Percentiles rank a stretch among this genome's conserved stretches.
phyloP scores from a whole-genome alignment of 2,113 vertebrate genomes.

The Ctenomys sociabilis region DNA sequence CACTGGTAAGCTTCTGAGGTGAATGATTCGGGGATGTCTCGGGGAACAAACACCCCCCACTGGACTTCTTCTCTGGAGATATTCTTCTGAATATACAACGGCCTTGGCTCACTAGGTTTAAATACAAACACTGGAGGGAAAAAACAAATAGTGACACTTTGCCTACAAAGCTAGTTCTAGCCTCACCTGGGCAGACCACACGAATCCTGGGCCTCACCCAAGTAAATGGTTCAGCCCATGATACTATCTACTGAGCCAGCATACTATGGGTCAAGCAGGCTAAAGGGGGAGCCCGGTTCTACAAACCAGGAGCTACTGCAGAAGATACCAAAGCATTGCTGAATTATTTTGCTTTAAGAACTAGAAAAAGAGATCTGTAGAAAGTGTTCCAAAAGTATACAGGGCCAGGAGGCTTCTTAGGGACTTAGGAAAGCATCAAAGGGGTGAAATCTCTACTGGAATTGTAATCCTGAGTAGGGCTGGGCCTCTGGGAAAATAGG shows the following conservation, averaged over 20 bases:
- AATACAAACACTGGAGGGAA: conserved; percentile 94
- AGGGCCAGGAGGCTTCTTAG: not conserved
- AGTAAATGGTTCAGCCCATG: not conserved
- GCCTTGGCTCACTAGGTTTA: conserved; percentile 92
- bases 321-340: not conserved
- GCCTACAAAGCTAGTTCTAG: not conserved
- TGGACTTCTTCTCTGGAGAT: conserved; percentile 90
- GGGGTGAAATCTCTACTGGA: not conserved
- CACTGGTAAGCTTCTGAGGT: conserved; percentile 90
- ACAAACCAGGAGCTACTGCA: not conserved
- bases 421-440: not conserved
- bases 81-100: conserved; percentile 91
- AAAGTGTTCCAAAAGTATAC: not conserved
- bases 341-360: not conserved
- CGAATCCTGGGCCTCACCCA: not conserved
- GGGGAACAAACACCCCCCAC: conserved; percentile 92
- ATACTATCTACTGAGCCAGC: not conserved
- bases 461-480: not conserved
- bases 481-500: not conserved
- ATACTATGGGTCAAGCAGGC: not conserved
- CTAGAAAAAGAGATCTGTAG: not conserved
- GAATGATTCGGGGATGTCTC: conserved; percentile 88
- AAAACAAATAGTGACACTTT: conserved; percentile 61
- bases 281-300: not conserved
- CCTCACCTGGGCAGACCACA: not conserved